Conservation (phyloP, 2,797 vertebrate genomes). For the Sphaeramia orbicularis region DNA sequence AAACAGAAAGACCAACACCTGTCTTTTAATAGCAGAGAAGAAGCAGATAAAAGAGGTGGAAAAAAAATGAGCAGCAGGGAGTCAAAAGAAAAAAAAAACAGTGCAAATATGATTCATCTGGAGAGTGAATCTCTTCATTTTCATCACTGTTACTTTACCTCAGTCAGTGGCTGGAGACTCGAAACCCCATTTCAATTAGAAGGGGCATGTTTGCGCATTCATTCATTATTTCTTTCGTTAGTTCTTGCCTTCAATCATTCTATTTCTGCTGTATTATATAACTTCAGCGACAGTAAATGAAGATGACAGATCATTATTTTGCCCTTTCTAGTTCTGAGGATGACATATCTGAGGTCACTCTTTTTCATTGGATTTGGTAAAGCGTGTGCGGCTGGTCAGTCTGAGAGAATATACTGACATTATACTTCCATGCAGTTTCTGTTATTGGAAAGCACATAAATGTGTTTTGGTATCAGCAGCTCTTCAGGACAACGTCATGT, state of each 20-base stretch:
- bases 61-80: neutral
- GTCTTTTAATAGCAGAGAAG: conserved; percentile 26
- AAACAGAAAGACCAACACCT: conserved; percentile 31
- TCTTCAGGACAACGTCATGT: conserved; percentile 34
- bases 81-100: neutral
- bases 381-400: neutral
- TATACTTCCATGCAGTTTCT: conserved; percentile 17
- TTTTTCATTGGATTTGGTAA: neutral
- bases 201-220: conserved; percentile 15
- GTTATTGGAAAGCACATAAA: conserved; percentile 24
- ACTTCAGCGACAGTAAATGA: conserved; percentile 12
- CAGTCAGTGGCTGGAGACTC: conserved; percentile 15
- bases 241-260: conserved; percentile 19
- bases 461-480: conserved; percentile 34
- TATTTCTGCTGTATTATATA: conserved; percentile 24
- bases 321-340: neutral
- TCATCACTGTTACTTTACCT: conserved; percentile 7
- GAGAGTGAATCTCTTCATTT: conserved; percentile 13
- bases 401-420: conserved; percentile 5
- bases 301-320: conserved; percentile 26
- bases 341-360: conserved; percentile 2
- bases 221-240: conserved; percentile 34
- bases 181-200: conserved; percentile 46
- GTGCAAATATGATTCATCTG: conserved; percentile 2
- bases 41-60: neutral